Conservation (phyloP, 1,140 invertebrate genomes). For the Venturia canescens region DNA sequence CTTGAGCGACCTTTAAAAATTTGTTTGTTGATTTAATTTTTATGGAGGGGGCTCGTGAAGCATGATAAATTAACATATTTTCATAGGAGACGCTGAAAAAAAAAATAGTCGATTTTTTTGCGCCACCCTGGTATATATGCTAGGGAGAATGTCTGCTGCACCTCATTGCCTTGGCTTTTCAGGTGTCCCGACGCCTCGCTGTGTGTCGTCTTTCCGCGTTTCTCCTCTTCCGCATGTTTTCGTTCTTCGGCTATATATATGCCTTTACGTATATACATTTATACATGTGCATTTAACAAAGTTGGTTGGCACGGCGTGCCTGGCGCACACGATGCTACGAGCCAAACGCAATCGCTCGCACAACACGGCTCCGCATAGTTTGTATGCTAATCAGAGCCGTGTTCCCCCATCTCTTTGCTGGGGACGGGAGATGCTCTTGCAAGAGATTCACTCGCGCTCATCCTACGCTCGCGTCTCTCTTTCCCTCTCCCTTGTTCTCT, state of each 20-base stretch:
- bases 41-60: too few species aligned
- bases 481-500: conserved; percentile 8
- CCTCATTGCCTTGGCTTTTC: conserved; percentile 18
- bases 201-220: background rate
- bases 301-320: conserved; percentile 14
- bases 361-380: conserved; percentile 64
- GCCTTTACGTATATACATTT: too few species aligned
- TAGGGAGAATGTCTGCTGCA: conserved; percentile 5
- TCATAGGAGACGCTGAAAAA: too few species aligned
- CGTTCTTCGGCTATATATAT: background rate
- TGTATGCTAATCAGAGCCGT: conserved; percentile 68
- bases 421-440: conserved; percentile 14
- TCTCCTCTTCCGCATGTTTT: conserved; percentile 24
- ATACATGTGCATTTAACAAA: background rate
- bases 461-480: background rate
- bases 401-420: conserved; percentile 59
- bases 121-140: too few species aligned
- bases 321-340: conserved; percentile 20
- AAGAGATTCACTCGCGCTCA: conserved; percentile 18
- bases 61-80: too few species aligned
- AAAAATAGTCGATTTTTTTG: too few species aligned
- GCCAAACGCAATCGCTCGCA: conserved; percentile 57
- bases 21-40: too few species aligned
- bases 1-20: too few species aligned
- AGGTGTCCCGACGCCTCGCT: background rate